Conservation (phyloP, 2,797 vertebrate species). For the Loris lydekkerianus region DNA sequence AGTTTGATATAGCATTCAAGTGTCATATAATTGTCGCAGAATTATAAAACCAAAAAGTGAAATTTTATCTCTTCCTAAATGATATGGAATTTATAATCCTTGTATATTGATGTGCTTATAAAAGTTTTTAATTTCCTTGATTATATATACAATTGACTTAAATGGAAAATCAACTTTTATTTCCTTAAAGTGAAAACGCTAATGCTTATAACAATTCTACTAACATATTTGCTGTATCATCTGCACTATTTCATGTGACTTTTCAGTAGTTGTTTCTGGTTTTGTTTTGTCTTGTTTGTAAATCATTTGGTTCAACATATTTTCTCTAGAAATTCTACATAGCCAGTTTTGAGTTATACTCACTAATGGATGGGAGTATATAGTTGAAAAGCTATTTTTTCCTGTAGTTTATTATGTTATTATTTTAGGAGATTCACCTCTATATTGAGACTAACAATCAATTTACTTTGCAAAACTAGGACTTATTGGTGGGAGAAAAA, state of each 20-base stretch:
- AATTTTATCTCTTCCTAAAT: not conserved
- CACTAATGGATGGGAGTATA: not conserved
- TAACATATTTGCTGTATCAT: conserved; percentile 12
- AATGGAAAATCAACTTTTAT: conserved; percentile 20
- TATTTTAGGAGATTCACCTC: conserved; percentile 25
- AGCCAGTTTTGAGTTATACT: conserved; percentile 24
- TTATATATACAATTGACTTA: conserved; percentile 20
- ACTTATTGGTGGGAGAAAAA: not conserved
- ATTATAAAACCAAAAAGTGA: conserved; percentile 16
- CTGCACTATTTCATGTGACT: conserved; percentile 41
- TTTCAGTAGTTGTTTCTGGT: not conserved
- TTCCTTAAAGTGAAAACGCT: not conserved
- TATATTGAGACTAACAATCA: not conserved
- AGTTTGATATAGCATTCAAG: conserved; percentile 11
- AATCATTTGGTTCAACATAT: conserved; percentile 20
- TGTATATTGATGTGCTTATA: not conserved
- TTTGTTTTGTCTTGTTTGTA: not conserved
- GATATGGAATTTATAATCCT: not conserved
- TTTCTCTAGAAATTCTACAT: conserved; percentile 20
- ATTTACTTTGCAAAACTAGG: not conserved
- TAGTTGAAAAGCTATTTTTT: conserved; percentile 28
- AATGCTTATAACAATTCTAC: conserved; percentile 17
- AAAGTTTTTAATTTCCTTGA: not conserved
- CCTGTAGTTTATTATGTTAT: not conserved
- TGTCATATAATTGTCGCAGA: not conserved